A percentile compares a stretch with the other conserved stretches of the same genome.
Evolutionary conservation across 2,888 invertebrate genomes (phyloP).

Genomic region (Charanyca ferruginea): DNA sequence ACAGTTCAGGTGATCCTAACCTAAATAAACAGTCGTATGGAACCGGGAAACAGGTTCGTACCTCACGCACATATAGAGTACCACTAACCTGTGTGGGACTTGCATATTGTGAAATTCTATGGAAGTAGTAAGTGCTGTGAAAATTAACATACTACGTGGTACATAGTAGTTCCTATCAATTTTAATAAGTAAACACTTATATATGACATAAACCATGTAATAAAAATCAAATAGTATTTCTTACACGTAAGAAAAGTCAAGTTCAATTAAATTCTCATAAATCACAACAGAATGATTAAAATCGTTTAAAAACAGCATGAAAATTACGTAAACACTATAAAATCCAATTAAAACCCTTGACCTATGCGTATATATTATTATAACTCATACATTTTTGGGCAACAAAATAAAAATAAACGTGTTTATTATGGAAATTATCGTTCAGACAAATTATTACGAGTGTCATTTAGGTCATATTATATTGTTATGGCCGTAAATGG

Average conservation of each 20-base stretch:
- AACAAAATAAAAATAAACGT: conserved; percentile 49
- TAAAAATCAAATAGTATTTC: not conserved
- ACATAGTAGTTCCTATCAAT: not conserved
- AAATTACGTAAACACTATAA: conserved; percentile 30
- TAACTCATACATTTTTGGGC: conserved; percentile 31
- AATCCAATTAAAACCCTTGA: conserved; percentile 59
- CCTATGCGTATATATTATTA: conserved; percentile 41
- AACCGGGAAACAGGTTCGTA: conserved; percentile 51
- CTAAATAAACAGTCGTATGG: conserved; percentile 55
- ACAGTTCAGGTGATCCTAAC: conserved; percentile 35
- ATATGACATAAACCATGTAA: not conserved
- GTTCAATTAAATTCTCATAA: conserved; percentile 21
- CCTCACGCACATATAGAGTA: not conserved
- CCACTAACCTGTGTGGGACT: too few species aligned
- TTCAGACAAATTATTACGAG: conserved; percentile 49
- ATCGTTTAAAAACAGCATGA: conserved; percentile 14
- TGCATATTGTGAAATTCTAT: not conserved
- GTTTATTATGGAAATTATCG: conserved; percentile 45
- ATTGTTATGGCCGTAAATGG: conserved; percentile 42
- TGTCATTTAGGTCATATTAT: conserved; percentile 46
- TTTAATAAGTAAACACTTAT: too few species aligned
- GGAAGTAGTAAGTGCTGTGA: not conserved
- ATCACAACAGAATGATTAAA: conserved; percentile 29
- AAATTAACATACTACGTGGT: not conserved
- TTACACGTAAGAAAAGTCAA: not conserved